Evolutionary conservation across 2,113 vertebrate species (phyloP).

Genomic region (Phasianus colchicus): DNA sequence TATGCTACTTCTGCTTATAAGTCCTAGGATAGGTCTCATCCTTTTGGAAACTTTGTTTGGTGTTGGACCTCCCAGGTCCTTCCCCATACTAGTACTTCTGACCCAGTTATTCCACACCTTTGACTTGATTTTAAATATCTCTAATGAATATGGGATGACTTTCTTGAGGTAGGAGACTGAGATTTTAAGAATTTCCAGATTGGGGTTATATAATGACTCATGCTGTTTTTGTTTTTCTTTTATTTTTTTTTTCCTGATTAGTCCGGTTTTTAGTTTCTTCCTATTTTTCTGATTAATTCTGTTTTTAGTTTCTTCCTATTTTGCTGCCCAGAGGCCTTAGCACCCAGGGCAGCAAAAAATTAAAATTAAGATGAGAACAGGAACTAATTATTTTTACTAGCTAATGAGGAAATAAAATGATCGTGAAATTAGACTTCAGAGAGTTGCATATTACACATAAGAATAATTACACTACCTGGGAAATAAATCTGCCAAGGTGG

Average conservation of each 20-base stretch:
- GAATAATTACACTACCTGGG: neutral
- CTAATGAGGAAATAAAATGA: constrained; percentile 13
- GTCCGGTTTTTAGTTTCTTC: neutral
- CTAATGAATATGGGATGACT: neutral
- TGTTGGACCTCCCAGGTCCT: neutral
- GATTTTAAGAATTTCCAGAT: neutral
- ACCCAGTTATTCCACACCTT: neutral
- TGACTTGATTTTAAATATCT: neutral
- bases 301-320: constrained; percentile 18
- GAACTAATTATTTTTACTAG: constrained; percentile 47
- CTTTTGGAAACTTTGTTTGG: neutral
- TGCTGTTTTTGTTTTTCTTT: neutral
- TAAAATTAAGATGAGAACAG: constrained; percentile 12
- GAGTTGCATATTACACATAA: neutral
- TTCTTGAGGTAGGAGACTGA: neutral
- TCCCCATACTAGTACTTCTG: neutral
- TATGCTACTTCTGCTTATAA: neutral
- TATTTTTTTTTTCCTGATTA: neutral
- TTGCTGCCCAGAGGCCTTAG: neutral
- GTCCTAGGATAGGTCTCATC: neutral
- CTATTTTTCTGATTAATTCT: neutral
- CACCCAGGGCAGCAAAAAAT: neutral
- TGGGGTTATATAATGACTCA: neutral
- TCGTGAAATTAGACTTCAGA: constrained; percentile 10
- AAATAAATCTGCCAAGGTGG: neutral